These are phyloP conservation scores for Cataglyphis cursor DNA, from an alignment of 2,888 invertebrate species.

Conservation along the genomic window DNA sequence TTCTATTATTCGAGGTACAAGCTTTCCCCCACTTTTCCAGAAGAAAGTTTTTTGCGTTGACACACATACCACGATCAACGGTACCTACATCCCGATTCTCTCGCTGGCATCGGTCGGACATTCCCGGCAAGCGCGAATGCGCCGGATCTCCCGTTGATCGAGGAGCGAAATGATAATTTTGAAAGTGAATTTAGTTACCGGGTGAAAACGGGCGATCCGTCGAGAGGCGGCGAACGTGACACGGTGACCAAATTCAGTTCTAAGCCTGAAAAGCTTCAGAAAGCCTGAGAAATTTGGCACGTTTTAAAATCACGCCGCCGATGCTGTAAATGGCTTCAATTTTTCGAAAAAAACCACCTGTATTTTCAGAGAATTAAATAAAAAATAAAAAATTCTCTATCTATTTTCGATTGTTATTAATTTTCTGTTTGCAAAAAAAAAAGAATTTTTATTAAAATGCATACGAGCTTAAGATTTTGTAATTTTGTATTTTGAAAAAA, in stretches of 20 bases:
- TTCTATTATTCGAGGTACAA: not conserved
- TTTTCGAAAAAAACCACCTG: not conserved
- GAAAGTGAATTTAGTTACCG: conserved; percentile 76
- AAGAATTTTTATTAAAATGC: not conserved
- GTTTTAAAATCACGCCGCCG: not conserved
- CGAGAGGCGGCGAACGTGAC: conserved; percentile 79
- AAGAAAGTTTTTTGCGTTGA: conserved; percentile 28
- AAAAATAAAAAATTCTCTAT: no score
- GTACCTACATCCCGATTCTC: conserved; percentile 35
- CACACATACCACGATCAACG: conserved; percentile 34
- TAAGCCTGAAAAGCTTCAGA: conserved; percentile 65
- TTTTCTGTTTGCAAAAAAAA: not conserved
- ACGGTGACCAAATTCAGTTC: conserved; percentile 82
- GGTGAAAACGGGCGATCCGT: conserved; percentile 77
- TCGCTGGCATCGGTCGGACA: not conserved
- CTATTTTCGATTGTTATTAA: not conserved
- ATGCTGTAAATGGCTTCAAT: not conserved
- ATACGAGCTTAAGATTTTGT: not conserved
- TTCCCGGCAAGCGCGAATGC: conserved; percentile 1
- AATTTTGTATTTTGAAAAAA: not conserved
- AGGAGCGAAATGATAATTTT: conserved; percentile 67
- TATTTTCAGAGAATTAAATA: not conserved
- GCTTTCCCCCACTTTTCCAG: not conserved
- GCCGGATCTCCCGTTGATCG: conserved; percentile 32
- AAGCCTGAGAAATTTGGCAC: not conserved